Base-by-base conservation (phyloP, 2,888 invertebrate species). In the Artemia sp. region DNA sequence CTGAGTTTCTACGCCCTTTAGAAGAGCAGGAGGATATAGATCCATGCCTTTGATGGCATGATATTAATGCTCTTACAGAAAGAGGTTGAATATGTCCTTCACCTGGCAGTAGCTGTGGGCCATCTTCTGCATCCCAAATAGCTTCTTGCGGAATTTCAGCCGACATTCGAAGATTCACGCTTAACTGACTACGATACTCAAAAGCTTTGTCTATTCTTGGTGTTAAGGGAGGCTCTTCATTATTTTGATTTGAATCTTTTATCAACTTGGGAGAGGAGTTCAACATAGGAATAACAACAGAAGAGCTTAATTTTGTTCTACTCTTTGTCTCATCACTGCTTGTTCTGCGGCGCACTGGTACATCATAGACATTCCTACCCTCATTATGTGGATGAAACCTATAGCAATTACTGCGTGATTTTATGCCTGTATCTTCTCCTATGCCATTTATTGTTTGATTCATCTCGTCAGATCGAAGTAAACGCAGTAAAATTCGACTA, bases 401-500 rank as follows among this genome's bases (percentile, higher is more conserved):
- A 24, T 24, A 58, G 24, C 64, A 11, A 58, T 10, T 58, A 8
- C n/a, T 58, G n/a, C 64, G 9, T 38, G 38, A 38, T 38, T 38
- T 38, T 38, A 38, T 38, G 4, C 38, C 38, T 38, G 38, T 38
- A 58, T 58, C 64, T 58, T 58, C 64, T 10, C 64, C 64, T 58
- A 58, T n/a, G 64, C 64, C 64, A 58, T 58, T 58, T 24, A 58
- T 19, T 8, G 64, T 58, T 9, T 58, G 64, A 24, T 24, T 19
- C 50, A 74, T 70, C 70, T 76, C 75, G 50, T 75, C 74, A 19
- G 73, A 73, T 51, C 72, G 70, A 11, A 75, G 76, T 72, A 78
- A 71, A 72, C 78, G 66, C 70, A 75, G 52, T 72, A 76, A 72
- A 53, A 77, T 75, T 51, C 75, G 74, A 66, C 75, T 74, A 9